phyloP scores from a whole-genome alignment of 1,140 invertebrate genomes.

The Teleogryllus occipitalis region DNA sequence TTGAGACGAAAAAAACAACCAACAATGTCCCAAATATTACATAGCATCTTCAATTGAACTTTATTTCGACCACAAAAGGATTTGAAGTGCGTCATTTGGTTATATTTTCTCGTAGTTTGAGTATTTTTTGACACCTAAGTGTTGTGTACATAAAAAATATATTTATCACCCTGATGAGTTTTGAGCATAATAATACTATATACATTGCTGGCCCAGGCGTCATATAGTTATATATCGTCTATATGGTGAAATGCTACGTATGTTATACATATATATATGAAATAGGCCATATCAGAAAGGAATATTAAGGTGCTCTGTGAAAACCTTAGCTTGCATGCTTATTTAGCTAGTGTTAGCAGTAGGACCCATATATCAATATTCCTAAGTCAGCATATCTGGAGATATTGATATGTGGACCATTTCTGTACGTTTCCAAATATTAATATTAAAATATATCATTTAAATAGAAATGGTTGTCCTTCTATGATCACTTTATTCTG shows the following conservation, averaged over 20 bases:
- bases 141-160: neutral
- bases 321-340: neutral
- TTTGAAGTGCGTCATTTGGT: conserved; percentile 4
- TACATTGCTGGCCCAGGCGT: neutral
- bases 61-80: neutral
- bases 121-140: neutral
- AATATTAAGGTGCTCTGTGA: neutral
- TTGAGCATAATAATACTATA: neutral
- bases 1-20: neutral
- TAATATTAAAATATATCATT: conserved; percentile 6
- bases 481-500: neutral
- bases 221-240: neutral
- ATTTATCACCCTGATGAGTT: neutral
- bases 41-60: neutral
- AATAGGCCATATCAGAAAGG: neutral
- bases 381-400: neutral
- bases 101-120: conserved; percentile 1
- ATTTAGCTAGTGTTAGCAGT: neutral
- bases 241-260: neutral
- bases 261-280: neutral
- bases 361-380: conserved; percentile 1
- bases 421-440: neutral
- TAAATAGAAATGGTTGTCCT: neutral
- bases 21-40: neutral
- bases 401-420: neutral